Conservation (phyloP, 2,797 vertebrate genomes). For the Oryzias dopingdopingensis region DNA sequence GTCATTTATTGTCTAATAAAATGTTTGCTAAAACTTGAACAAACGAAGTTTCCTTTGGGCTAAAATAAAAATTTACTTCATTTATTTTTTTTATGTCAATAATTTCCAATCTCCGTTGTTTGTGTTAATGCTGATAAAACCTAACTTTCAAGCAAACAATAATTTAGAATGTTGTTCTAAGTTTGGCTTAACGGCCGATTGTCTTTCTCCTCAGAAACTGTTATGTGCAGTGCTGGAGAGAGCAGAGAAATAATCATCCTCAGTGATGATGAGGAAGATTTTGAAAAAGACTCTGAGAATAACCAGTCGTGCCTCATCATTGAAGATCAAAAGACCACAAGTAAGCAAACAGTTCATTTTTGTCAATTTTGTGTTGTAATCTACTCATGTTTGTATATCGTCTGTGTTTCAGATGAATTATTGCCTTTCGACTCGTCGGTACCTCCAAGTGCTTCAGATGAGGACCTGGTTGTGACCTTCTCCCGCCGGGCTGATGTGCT, state of each 20-base stretch:
- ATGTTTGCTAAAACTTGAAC: too few relatives aligned
- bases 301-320: conserved; percentile 40
- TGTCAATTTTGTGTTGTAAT: background rate
- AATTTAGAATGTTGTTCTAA: background rate
- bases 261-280: conserved; percentile 44
- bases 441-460: conserved; percentile 49
- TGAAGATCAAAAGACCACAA: conserved; percentile 32
- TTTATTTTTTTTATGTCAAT: too few relatives aligned
- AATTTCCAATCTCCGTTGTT: too few relatives aligned
- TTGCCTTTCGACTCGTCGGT: background rate
- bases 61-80: too few relatives aligned
- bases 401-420: conserved; percentile 38
- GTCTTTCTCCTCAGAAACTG: background rate
- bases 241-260: conserved; percentile 57
- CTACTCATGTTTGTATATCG: background rate
- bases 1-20: too few relatives aligned
- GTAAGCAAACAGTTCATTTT: conserved; percentile 7
- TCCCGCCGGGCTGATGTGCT: conserved; percentile 77
- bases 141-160: background rate
- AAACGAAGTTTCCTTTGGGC: too few relatives aligned
- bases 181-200: accelerated
- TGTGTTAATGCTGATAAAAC: background rate
- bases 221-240: conserved; percentile 29
- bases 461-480: conserved; percentile 83
- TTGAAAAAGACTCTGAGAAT: conserved; percentile 5